Base-by-base conservation (phyloP, 2,888 invertebrate species). In the Digitonthophagus gazella region DNA sequence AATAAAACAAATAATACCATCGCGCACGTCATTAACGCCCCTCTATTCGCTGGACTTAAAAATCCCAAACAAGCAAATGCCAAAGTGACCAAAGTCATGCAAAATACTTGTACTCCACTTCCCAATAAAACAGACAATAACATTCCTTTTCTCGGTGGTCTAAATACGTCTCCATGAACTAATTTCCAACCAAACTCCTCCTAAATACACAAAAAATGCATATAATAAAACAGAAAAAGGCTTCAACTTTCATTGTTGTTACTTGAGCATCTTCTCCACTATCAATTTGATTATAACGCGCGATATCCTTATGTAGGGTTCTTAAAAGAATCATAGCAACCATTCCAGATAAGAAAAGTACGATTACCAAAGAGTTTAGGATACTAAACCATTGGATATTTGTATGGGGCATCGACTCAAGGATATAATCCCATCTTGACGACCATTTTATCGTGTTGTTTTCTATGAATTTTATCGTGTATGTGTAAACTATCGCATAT, bases 311-410 rank as follows among this genome's bases (percentile, higher is more conserved):
- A 82, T 99, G 98, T 71, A 99, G 85, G 0, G 98, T 99, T 72
- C 98, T 87, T 74, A 99, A 84, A 83, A 99, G 88, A 78, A 99
- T 99, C 98, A 99, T 99, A 20, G 98, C 70, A 14, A 99, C 97
- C 98, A 99, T 99, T 74, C 98, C 99, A 74, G 97, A 96, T 15
- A 99, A 85, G 84, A 99, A 99, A 28, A 97, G 84, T 1, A 97
- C 97, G 78, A 99, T 99, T 68, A 99, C 97, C 76, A 99, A 85
- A 0, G 98, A 98, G 83, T 99, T 99, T 72, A 99, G 86, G 78
- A 99, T 99, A 74, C 97, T 97, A 83, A 98, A 98, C 98, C 98
- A 98, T 82, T 98, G 98, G 77, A 98, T 98, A 81, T 98, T 98
- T 0, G 98, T 95, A 81, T 98, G 97, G 0, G 97, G 97, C 93